phyloP scores from a whole-genome alignment of 2,888 invertebrate species.

The Nomada ferruginata region DNA sequence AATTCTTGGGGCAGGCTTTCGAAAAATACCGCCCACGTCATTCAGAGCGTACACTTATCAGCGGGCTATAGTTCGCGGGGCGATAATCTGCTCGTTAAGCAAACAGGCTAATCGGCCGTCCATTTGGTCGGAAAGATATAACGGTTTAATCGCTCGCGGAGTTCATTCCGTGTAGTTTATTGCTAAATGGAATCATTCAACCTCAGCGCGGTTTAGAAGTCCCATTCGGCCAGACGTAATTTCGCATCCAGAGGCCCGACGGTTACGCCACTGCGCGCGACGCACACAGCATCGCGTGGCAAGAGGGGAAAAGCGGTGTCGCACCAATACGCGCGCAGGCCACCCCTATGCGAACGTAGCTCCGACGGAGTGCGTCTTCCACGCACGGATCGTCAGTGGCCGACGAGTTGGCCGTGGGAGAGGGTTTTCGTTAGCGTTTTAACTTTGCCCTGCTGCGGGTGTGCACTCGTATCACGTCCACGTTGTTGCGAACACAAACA shows the following conservation, averaged over 20 bases:
- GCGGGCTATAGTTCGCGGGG: background rate
- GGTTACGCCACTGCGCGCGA: slow-evolving; percentile 64
- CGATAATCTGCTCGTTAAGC: slow-evolving; percentile 26
- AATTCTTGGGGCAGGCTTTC: no score
- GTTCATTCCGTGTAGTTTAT: background rate
- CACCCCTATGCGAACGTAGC: slow-evolving; percentile 60
- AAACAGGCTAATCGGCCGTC: background rate
- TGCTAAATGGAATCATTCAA: background rate
- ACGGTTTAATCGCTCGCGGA: no score
- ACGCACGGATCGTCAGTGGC: slow-evolving; percentile 67
- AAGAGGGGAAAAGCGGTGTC: background rate
- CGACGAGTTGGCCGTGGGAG: slow-evolving; percentile 66
- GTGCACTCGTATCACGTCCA: slow-evolving; percentile 51
- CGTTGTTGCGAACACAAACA: background rate
- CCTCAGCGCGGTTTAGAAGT: background rate
- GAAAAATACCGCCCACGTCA: no score
- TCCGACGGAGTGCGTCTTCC: slow-evolving; percentile 47
- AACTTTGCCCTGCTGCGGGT: slow-evolving; percentile 36
- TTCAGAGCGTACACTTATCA: background rate
- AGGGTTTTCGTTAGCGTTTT: slow-evolving; percentile 57
- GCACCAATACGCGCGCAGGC: slow-evolving; percentile 44
- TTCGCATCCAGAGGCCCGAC: slow-evolving; percentile 17
- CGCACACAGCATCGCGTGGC: slow-evolving; percentile 6
- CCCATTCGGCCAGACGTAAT: background rate
- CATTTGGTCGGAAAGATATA: slow-evolving; percentile 1